Conservation (phyloP, 2,113 vertebrate species). For the Brachyhypopomus occidentalis region DNA sequence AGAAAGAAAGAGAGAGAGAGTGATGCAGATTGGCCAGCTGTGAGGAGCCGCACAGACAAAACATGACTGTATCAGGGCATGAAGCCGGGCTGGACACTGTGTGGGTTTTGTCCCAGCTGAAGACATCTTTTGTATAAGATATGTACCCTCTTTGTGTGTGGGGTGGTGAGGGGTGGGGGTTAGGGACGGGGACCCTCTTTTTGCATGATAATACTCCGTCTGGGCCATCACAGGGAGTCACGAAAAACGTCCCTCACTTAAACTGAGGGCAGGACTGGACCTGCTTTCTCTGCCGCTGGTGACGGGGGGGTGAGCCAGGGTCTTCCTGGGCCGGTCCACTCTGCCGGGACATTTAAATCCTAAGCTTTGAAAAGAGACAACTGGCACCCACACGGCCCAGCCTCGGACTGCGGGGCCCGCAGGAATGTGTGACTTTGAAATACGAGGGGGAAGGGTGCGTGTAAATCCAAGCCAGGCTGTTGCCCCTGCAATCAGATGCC, state of each 20-base stretch:
- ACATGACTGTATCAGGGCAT: slow-evolving; percentile 66
- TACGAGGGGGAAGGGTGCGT: not conserved
- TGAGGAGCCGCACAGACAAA: slow-evolving; percentile 63
- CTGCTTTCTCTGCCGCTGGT: slow-evolving; percentile 40
- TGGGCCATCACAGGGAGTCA: slow-evolving; percentile 68
- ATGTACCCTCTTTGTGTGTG: slow-evolving; percentile 70
- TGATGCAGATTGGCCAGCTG: slow-evolving; percentile 64
- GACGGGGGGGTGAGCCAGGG: not conserved
- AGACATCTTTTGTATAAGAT: slow-evolving; percentile 75
- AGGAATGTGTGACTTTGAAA: slow-evolving; percentile 19
- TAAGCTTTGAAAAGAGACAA: not conserved
- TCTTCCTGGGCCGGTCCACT: slow-evolving; percentile 13
- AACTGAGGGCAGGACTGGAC: slow-evolving; percentile 24
- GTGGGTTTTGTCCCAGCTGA: slow-evolving; percentile 68
- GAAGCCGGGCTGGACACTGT: slow-evolving; percentile 68
- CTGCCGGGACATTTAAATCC: not conserved
- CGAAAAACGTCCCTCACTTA: slow-evolving; percentile 63
- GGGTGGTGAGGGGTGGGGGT: too few relatives aligned
- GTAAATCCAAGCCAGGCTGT: slow-evolving; percentile 14
- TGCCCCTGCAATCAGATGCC: slow-evolving; percentile 21
- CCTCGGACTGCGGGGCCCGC: not conserved
- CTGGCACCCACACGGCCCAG: not conserved
- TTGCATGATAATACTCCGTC: slow-evolving; percentile 81
- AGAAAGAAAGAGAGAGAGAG: slow-evolving; percentile 6
- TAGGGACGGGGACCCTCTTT: slow-evolving; percentile 65